phyloP scores from a whole-genome alignment of 2,113 vertebrate species.

The Ivindomyrus marchei region DNA sequence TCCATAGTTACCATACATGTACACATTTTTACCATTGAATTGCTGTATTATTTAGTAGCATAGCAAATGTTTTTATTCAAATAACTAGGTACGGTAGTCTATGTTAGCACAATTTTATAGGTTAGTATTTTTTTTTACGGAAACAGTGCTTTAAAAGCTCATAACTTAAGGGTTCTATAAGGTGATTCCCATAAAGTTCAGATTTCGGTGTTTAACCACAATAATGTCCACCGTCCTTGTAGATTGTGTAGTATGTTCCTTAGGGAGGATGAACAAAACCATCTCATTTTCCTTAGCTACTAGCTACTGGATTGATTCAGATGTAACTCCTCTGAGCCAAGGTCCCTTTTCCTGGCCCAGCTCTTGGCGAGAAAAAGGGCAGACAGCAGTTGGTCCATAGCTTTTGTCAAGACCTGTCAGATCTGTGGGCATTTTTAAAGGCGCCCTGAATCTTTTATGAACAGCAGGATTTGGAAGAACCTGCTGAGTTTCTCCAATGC shows the following conservation, averaged over 20 bases:
- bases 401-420: constrained; percentile 26
- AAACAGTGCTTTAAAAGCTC: neutral
- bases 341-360: neutral
- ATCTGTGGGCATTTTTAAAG: constrained; percentile 15
- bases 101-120: neutral
- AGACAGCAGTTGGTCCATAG: constrained; percentile 17
- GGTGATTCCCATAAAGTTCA: neutral
- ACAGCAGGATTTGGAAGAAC: constrained; percentile 9
- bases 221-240: neutral
- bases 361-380: constrained; percentile 8
- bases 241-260: neutral
- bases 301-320: constrained; percentile 11
- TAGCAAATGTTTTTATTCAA: neutral
- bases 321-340: neutral
- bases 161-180: neutral
- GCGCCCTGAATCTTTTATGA: constrained; percentile 13
- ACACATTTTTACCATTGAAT: neutral
- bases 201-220: neutral
- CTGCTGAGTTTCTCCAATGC: constrained; percentile 11
- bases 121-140: neutral
- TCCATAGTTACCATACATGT: neutral
- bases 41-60: neutral
- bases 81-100: neutral
- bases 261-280: neutral
- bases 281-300: neutral